Evolutionary conservation across 2,888 invertebrate genomes (phyloP), one percentile per base, ranked within the genome.

Genomic region (Tortricodes alternella): DNA sequence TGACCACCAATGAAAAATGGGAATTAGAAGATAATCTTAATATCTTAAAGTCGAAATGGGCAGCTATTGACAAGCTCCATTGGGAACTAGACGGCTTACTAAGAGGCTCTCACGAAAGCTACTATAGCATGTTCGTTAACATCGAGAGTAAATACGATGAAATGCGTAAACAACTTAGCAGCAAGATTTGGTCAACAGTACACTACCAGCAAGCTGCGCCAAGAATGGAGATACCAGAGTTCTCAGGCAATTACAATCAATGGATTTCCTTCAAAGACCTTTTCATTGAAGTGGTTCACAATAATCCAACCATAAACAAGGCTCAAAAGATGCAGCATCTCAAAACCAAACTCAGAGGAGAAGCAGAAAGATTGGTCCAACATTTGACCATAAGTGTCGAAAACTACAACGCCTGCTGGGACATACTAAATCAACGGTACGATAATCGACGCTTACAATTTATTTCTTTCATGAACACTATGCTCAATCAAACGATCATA

Each of bases 351-450:
- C 29, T 53, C 3, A 19, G 38, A 11, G 53, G 53, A 7, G 53
- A 53, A 37, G 41, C 46, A 0, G 53, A 53, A 43, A 15, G 27
- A 16, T 16, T 35, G 8, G 16, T 35, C 2, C 55, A 59, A 21
- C 52, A 59, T 48, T 38, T 59, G 4, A n/a, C 5, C 2, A 39
- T 57, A 9, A 53, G 59, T 18, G 44, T 50, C 1, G 53, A 59
- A 23, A 61, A 61, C 37, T 58, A 61, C 15, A 32, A 41, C 9
- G 15, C 56, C 2, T 53, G 56, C 15, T 61, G 57, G 59, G 56
- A 59, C 8, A 61, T 59, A 16, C 46, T 57, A 6, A 11, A 4
- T 15, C 51, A 53, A 13, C 56, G 53, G 7, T 58, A 53, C 24
- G 52, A 53, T 19, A 59, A 61, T n/a, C 23, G n/a, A 38, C 48